Evolutionary conservation across 2,113 vertebrate genomes (phyloP).

Genomic region (Bombycilla garrulus): DNA sequence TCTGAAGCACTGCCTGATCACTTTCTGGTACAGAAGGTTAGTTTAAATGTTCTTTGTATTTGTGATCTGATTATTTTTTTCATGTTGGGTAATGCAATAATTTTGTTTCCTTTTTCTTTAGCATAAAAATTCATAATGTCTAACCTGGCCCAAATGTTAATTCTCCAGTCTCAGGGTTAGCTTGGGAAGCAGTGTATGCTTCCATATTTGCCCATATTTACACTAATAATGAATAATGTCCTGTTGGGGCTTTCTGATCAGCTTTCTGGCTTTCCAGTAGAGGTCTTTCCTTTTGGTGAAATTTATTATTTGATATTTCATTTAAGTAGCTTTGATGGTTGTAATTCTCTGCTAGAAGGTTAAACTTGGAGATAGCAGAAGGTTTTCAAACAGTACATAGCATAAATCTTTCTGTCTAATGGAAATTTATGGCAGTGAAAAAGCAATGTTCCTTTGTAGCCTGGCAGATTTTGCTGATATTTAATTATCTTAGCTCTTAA

Average conservation of each 20-base stretch:
- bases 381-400: neutral
- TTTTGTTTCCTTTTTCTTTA: neutral
- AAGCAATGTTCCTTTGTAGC: neutral
- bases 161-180: rapidly evolving
- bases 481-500: neutral
- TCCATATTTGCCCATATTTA: neutral
- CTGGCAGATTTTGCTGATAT: neutral
- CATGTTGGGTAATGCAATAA: neutral
- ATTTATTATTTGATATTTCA: neutral
- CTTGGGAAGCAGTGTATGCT: neutral
- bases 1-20: neutral
- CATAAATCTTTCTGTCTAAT: neutral
- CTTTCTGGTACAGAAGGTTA: neutral
- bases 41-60: neutral
- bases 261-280: neutral
- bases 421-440: neutral
- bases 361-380: neutral
- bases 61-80: neutral
- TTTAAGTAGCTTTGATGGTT: neutral
- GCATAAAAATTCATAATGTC: neutral
- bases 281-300: neutral
- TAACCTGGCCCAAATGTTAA: neutral
- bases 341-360: neutral
- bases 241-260: neutral
- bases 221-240: neutral